Percentiles rank a stretch among this genome's conserved stretches.
phyloP scores from a whole-genome alignment of 1,140 invertebrate genomes.

The Mycetomoellerius zeteki region DNA sequence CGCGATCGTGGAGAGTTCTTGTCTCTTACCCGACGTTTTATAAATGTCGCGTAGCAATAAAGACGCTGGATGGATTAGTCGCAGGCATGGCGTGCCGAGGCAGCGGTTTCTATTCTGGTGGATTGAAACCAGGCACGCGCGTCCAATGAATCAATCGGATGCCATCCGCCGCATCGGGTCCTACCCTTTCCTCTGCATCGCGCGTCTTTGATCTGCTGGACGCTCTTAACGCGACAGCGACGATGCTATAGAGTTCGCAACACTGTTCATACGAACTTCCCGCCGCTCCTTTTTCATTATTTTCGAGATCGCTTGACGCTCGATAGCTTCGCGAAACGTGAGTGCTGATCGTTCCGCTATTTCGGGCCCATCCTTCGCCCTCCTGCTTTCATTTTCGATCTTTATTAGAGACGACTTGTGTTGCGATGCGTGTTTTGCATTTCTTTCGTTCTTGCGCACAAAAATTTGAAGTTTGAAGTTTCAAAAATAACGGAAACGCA shows the following conservation, averaged over 20 bases:
- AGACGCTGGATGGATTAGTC: constrained; percentile 83
- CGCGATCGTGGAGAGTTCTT: constrained; percentile 70
- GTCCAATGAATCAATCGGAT: constrained; percentile 83
- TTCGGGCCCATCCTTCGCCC: neutral
- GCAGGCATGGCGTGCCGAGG: constrained; percentile 76
- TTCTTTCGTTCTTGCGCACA: neutral
- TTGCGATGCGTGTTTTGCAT: constrained; percentile 11
- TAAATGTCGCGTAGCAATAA: constrained; percentile 83
- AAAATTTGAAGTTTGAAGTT: neutral
- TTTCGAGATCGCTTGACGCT: constrained; percentile 25
- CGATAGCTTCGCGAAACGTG: constrained; percentile 26
- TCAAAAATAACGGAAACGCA: constrained; percentile 31
- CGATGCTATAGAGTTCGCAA: constrained; percentile 22
- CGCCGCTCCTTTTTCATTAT: constrained; percentile 34
- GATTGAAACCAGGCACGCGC: constrained; percentile 82
- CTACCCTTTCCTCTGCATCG: constrained; percentile 42
- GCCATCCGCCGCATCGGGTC: constrained; percentile 62
- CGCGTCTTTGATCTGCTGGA: constrained; percentile 60
- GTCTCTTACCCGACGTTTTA: constrained; percentile 78
- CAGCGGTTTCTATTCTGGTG: constrained; percentile 82
- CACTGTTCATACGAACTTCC: constrained; percentile 46
- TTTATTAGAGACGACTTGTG: constrained; percentile 2
- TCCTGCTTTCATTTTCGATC: constrained; percentile 29
- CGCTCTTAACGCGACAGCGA: constrained; percentile 61
- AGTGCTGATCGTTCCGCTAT: constrained; percentile 14